A percentile compares a stretch with the other conserved stretches of the same genome.
These are phyloP conservation scores for Prenolepis imparis DNA, from an alignment of 2,888 invertebrate species.

Conservation along the genomic window DNA sequence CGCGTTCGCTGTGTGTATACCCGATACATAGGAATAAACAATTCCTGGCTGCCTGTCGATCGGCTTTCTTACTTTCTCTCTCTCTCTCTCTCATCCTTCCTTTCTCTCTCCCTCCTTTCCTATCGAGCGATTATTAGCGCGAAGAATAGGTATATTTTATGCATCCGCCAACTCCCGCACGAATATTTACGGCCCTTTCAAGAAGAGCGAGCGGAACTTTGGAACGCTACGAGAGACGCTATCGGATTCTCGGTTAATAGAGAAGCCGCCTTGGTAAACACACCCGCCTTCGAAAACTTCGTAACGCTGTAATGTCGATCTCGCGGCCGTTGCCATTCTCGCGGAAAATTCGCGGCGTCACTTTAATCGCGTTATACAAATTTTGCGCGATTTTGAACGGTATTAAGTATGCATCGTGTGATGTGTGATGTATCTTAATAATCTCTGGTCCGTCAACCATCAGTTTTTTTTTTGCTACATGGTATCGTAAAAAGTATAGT, in stretches of 20 bases:
- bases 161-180: conserved; percentile 41
- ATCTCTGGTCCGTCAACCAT: neutral
- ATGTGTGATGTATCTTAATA: neutral
- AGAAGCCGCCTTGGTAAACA: conserved; percentile 45
- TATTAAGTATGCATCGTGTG: conserved; percentile 6
- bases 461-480: neutral
- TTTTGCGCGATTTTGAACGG: conserved; percentile 28
- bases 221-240: conserved; percentile 38
- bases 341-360: conserved; percentile 38
- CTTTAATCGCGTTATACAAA: conserved; percentile 49
- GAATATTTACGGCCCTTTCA: conserved; percentile 65
- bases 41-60: conserved; percentile 39
- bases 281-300: conserved; percentile 41
- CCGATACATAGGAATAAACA: conserved; percentile 55
- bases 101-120: neutral
- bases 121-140: conserved; percentile 56
- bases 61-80: neutral
- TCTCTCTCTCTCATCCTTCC: neutral
- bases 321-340: conserved; percentile 16
- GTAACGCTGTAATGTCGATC: conserved; percentile 43
- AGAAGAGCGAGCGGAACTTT: conserved; percentile 55
- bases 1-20: conserved; percentile 35
- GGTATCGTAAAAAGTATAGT: neutral
- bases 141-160: conserved; percentile 51
- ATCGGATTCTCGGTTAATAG: conserved; percentile 53